Conservation (phyloP, 1,140 invertebrate genomes). For the Tetragonula clypearis region DNA sequence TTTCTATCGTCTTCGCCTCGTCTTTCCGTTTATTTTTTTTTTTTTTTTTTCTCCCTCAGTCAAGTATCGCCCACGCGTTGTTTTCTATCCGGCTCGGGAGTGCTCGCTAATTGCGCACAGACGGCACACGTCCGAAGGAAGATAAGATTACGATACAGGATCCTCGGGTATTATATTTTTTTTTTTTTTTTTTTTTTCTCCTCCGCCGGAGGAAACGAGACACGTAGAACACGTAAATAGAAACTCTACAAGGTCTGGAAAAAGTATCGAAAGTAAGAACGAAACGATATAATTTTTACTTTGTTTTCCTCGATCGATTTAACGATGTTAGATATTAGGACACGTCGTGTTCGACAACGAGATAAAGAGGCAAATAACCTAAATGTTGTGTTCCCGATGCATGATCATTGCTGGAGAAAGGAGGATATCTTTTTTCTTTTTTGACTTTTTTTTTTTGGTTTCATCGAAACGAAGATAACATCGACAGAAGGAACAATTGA, state of each 20-base stretch:
- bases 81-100: not conserved
- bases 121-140: too few species aligned
- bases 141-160: conserved; percentile 25
- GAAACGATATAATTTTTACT: not conserved
- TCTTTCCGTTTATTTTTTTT: not conserved
- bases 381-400: not conserved
- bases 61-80: not conserved
- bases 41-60: too few species aligned
- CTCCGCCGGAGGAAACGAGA: not conserved
- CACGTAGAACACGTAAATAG: not conserved
- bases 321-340: not conserved
- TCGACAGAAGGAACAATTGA: not conserved
- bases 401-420: not conserved
- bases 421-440: not conserved
- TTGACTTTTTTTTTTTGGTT: not conserved
- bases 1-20: not conserved
- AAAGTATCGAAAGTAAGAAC: not conserved
- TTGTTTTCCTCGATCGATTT: not conserved
- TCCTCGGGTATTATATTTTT: not conserved
- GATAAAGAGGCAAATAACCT: not conserved
- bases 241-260: not conserved
- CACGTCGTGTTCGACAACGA: not conserved
- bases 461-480: not conserved
- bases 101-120: not conserved
- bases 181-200: not conserved